Evolutionary conservation across 2,113 vertebrate species (phyloP).

Genomic region (Fulmarus glacialis): DNA sequence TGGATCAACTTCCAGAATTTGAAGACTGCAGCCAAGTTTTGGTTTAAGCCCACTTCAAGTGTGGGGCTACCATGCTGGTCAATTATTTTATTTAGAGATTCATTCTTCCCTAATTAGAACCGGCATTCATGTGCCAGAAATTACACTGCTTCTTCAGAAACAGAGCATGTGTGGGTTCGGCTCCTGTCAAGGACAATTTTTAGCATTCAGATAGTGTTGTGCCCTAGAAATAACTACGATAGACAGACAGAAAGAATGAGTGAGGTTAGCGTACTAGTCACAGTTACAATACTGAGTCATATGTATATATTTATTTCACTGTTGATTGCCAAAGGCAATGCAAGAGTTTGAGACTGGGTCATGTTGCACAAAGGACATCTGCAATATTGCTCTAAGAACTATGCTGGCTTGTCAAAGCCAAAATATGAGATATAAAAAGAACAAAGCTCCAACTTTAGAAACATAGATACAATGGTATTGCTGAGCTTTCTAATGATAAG

Average conservation of each 20-base stretch:
- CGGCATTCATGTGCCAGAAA: background rate
- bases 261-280: slow-evolving; percentile 15
- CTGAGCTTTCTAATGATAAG: background rate
- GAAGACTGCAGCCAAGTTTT: background rate
- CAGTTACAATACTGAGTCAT: slow-evolving; percentile 29
- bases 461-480: background rate
- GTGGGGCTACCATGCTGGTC: background rate
- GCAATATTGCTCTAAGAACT: background rate
- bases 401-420: background rate
- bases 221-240: slow-evolving; percentile 40
- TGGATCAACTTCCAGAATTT: background rate
- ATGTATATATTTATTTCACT: background rate
- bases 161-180: slow-evolving; percentile 10
- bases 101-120: background rate
- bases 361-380: background rate
- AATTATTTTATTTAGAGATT: background rate
- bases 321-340: slow-evolving; percentile 16
- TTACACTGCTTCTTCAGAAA: background rate
- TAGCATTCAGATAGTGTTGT: slow-evolving; percentile 34
- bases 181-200: slow-evolving; percentile 57
- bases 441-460: background rate
- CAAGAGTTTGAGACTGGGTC: background rate
- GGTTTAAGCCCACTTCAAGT: background rate
- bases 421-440: background rate
- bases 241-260: slow-evolving; percentile 36